Evolutionary conservation across 2,797 vertebrate species (phyloP).

Genomic region (Anguilla anguilla): DNA sequence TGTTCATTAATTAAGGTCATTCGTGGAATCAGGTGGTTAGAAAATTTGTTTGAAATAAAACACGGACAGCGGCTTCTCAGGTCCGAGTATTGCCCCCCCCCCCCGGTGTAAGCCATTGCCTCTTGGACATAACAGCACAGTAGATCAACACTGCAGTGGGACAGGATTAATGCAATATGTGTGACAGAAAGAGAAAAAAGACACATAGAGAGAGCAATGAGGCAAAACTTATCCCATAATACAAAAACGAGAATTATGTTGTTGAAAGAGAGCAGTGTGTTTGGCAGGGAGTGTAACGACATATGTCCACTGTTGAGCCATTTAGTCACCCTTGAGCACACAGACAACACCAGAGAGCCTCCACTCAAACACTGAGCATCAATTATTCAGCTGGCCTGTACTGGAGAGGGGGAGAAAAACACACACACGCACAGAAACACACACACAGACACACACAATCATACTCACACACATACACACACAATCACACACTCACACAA

Average conservation of each 20-base stretch:
- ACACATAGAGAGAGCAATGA: background rate
- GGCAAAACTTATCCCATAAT: background rate
- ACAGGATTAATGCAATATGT: background rate
- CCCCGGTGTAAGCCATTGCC: background rate
- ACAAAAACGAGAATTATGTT: background rate
- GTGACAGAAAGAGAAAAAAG: background rate
- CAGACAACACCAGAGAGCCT: background rate
- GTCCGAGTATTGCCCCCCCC: background rate
- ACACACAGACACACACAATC: slow-evolving; percentile 19
- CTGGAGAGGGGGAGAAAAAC: background rate
- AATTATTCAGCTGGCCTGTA: slow-evolving; percentile 26
- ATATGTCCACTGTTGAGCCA: slow-evolving; percentile 3
- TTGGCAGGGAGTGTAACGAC: slow-evolving; percentile 17
- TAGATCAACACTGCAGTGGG: background rate
- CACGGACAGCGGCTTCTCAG: no score
- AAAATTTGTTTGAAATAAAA: background rate
- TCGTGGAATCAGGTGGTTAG: background rate
- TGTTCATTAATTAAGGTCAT: no score
- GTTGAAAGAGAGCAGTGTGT: slow-evolving; percentile 1
- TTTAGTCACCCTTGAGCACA: slow-evolving; percentile 6
- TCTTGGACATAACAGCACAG: background rate
- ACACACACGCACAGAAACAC: background rate
- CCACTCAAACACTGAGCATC: slow-evolving; percentile 16
- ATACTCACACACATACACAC: slow-evolving; percentile 28
- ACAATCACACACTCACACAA: slow-evolving; percentile 5